These are phyloP conservation scores for Lithophane ornitopus DNA, from an alignment of 2,888 invertebrate species.

Conservation along the genomic window DNA sequence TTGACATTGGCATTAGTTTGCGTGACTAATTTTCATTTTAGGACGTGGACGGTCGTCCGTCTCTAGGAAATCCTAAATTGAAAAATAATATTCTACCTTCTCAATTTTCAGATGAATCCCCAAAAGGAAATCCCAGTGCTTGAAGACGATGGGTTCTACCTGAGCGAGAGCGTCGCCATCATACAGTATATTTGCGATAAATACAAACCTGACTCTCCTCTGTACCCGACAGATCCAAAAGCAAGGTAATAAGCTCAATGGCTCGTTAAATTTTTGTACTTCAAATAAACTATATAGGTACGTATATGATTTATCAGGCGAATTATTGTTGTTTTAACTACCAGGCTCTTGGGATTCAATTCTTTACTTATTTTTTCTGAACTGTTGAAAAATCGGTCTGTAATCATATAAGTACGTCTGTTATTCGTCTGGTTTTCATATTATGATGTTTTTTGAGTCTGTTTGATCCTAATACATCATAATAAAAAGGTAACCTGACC, in stretches of 20 bases:
- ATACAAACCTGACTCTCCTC: slow-evolving; percentile 91
- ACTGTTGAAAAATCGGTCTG: background rate
- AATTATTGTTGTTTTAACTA: background rate
- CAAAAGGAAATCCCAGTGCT: slow-evolving; percentile 95
- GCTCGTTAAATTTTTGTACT: too few relatives aligned
- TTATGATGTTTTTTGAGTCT: background rate
- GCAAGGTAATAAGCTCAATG: slow-evolving; percentile 74
- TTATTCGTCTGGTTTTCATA: background rate
- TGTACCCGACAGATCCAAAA: slow-evolving; percentile 94
- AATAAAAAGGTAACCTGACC: too few relatives aligned
- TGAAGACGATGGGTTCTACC: slow-evolving; percentile 94
- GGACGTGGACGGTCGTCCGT: background rate
- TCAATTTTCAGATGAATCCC: slow-evolving; percentile 92
- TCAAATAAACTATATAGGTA: background rate
- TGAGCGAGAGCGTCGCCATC: slow-evolving; percentile 94
- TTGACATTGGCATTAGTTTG: background rate
- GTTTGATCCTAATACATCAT: background rate
- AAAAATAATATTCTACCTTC: background rate
- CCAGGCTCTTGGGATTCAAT: too few relatives aligned
- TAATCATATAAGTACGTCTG: background rate
- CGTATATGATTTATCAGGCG: background rate
- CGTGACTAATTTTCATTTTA: background rate
- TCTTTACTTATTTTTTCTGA: too few relatives aligned
- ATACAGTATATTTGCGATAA: slow-evolving; percentile 94
- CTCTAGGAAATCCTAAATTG: background rate